phyloP scores from a whole-genome alignment of 2,113 vertebrate species.

The Sceloporus tristichus region DNA sequence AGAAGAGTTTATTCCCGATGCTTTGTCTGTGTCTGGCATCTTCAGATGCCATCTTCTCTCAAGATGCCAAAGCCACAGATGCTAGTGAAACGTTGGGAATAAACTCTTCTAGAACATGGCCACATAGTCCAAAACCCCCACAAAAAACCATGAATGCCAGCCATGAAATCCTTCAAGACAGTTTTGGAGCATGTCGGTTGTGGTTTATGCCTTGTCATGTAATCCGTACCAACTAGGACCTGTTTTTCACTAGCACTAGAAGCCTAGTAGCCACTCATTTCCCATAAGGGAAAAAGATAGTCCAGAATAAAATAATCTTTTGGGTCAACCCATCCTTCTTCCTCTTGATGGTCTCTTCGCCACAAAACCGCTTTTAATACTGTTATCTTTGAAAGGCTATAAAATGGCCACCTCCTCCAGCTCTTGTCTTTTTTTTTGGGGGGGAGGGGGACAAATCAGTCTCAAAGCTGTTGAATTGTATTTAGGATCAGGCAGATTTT shows the following conservation, averaged over 20 bases:
- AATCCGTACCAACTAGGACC: not conserved
- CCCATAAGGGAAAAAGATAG: not conserved
- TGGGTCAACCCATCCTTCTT: not conserved
- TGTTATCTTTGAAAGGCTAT: not conserved
- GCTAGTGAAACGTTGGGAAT: too few species aligned
- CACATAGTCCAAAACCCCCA: too few species aligned
- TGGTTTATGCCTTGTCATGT: not conserved
- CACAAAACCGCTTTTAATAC: not conserved
- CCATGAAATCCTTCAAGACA: not conserved
- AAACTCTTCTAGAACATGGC: too few species aligned
- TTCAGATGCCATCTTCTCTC: too few species aligned
- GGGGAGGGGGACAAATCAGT: not conserved
- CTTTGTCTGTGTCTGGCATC: too few species aligned
- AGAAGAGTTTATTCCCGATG: too few species aligned
- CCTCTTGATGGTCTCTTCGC: not conserved
- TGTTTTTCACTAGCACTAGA: fast-evolving
- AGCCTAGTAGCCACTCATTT: not conserved
- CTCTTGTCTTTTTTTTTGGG: not conserved
- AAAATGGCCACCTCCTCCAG: not conserved
- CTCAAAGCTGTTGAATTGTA: not conserved
- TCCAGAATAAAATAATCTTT: constrained; percentile 24
- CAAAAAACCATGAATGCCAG: too few species aligned
- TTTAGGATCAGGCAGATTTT: not conserved
- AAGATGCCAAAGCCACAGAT: too few species aligned
- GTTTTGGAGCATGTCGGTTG: constrained; percentile 2